Conservation (phyloP, 30 jellyfish, hydroid and myxozoan genomes). For the Hydractinia symbiolongicarpus region DNA sequence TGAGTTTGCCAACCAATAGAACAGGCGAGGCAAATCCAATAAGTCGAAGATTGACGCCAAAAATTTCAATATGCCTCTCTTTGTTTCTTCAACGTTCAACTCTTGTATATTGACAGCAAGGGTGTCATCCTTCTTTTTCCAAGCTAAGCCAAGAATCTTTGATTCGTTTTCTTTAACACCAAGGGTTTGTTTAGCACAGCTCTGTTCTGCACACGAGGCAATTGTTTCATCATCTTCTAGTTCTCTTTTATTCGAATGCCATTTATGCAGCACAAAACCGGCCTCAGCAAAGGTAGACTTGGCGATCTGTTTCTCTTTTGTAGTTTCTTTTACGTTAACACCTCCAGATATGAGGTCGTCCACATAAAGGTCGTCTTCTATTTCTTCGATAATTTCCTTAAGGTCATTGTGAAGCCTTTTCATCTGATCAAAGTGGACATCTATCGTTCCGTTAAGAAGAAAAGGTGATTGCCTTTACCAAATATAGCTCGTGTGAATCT, state of each 20-base stretch:
- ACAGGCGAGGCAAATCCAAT: conserved; percentile 56
- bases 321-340: conserved; percentile 16
- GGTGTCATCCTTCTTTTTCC: conserved; percentile 47
- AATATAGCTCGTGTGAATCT: conserved; percentile 39
- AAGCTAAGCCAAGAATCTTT: conserved; percentile 43
- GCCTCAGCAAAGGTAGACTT: conserved; percentile 40
- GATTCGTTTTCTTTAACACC: conserved; percentile 49
- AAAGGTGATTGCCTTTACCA: conserved; percentile 62
- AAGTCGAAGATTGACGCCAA: conserved; percentile 62
- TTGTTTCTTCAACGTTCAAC: conserved; percentile 23
- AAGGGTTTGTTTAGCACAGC: conserved; percentile 40
- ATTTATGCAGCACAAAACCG: conserved; percentile 49
- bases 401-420: conserved; percentile 22
- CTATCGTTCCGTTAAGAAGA: conserved; percentile 45
- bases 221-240: conserved; percentile 29
- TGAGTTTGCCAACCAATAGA: conserved; percentile 32
- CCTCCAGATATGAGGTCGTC: conserved; percentile 53
- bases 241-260: conserved; percentile 50
- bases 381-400: conserved; percentile 5
- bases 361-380: conserved; percentile 38
- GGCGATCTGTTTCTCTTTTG: conserved; percentile 12
- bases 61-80: conserved; percentile 44
- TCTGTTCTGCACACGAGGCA: conserved; percentile 8
- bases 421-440: conserved; percentile 26
- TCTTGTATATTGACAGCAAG: conserved; percentile 39